These are phyloP conservation scores for Heteromyza rotundicornis DNA, from an alignment of 2,888 invertebrate genomes.

Conservation along the genomic window DNA sequence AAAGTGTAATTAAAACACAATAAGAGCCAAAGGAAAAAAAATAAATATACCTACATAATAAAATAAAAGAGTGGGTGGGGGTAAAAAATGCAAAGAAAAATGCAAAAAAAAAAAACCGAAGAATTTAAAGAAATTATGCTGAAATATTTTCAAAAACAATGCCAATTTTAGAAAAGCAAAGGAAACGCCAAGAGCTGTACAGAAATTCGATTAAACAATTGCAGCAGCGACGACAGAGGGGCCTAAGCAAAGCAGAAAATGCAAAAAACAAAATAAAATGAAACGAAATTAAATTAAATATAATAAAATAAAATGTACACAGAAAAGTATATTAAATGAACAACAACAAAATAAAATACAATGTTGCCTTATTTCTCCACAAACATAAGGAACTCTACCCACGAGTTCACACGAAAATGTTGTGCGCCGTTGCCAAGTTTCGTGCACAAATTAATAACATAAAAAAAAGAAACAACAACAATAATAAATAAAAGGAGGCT, in stretches of 20 bases:
- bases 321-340: constrained; percentile 35
- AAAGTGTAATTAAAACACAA: neutral
- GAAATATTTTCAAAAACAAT: too few relatives aligned
- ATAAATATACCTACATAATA: neutral
- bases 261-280: neutral
- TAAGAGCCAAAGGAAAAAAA: neutral
- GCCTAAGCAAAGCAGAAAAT: constrained; percentile 16
- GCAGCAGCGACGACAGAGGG: constrained; percentile 32
- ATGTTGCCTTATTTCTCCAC: too few relatives aligned
- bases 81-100: constrained; percentile 30
- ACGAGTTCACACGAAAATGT: too few relatives aligned
- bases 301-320: constrained; percentile 5
- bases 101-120: neutral
- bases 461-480: constrained; percentile 39
- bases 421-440: constrained; percentile 41
- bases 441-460: constrained; percentile 53
- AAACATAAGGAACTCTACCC: too few relatives aligned
- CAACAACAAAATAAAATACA: too few relatives aligned
- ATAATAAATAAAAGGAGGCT: constrained; percentile 9
- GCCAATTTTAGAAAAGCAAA: constrained; percentile 30
- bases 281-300: neutral
- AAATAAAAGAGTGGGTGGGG: neutral
- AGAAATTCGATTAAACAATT: neutral
- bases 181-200: constrained; percentile 14
- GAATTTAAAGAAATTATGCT: constrained; percentile 13